Evolutionary conservation across 1,140 invertebrate species (phyloP).

Genomic region (Idris sp.): DNA sequence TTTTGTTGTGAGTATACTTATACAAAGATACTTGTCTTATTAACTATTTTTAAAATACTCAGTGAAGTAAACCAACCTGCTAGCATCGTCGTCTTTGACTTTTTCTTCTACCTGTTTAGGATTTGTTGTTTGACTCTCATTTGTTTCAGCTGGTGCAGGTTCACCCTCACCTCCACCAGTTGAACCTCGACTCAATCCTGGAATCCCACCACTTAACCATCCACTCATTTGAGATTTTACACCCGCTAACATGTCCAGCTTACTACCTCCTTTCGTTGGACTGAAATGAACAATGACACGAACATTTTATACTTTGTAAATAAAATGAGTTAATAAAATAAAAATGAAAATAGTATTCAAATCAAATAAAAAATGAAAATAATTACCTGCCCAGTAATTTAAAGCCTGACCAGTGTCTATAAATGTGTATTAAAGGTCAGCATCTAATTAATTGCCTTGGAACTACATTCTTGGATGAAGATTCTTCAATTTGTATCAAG

Average conservation of each 20-base stretch:
- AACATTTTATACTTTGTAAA: too few relatives aligned
- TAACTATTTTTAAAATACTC: too few relatives aligned
- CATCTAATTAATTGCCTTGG: conserved; percentile 34
- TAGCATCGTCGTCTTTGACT: conserved; percentile 88
- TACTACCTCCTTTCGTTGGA: conserved; percentile 79
- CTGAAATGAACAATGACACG: conserved; percentile 9
- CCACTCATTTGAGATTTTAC: conserved; percentile 89
- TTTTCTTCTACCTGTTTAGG: conserved; percentile 73
- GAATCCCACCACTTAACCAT: conserved; percentile 86
- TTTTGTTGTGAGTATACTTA: too few relatives aligned
- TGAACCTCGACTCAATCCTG: conserved; percentile 81
- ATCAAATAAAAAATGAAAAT: conserved; percentile 17
- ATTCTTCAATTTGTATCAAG: not conserved
- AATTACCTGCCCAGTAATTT: conserved; percentile 48
- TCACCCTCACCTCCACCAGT: conserved; percentile 71
- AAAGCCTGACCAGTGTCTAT: conserved; percentile 44
- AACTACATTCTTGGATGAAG: conserved; percentile 11
- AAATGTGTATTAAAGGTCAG: conserved; percentile 37
- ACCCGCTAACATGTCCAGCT: conserved; percentile 87
- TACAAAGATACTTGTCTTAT: too few relatives aligned
- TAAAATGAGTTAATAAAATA: too few relatives aligned
- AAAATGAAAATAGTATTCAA: conserved; percentile 1
- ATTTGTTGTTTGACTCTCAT: conserved; percentile 75
- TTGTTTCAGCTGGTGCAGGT: conserved; percentile 74
- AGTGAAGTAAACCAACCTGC: conserved; percentile 69